Percentiles rank a stretch among this genome's conserved stretches.
Evolutionary conservation across 2,113 vertebrate genomes (phyloP).

Genomic region (Ellobius talpinus): DNA sequence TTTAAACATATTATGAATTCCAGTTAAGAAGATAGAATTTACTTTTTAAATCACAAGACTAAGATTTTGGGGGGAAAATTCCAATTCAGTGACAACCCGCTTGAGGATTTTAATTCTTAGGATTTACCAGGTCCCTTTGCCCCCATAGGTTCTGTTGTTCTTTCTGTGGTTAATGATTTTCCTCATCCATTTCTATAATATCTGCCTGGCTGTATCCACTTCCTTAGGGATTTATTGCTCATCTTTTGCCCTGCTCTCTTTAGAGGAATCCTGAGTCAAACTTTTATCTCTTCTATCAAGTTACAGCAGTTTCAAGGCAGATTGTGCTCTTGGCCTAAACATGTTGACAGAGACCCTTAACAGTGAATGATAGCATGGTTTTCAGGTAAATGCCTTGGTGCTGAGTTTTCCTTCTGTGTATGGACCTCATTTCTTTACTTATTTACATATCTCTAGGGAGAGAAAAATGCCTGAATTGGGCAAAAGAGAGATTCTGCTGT

Average conservation of each 20-base stretch:
- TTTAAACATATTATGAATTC: conserved; percentile 49
- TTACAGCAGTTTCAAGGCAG: conserved; percentile 73
- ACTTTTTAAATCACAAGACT: not conserved
- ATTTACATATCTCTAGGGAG: conserved; percentile 67
- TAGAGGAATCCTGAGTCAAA: conserved; percentile 68
- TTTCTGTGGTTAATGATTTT: conserved; percentile 69
- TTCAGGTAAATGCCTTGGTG: conserved; percentile 53
- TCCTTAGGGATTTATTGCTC: conserved; percentile 73
- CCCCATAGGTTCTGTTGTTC: conserved; percentile 34
- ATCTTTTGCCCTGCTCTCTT: conserved; percentile 68
- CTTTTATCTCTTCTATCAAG: conserved; percentile 60
- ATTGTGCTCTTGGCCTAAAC: conserved; percentile 71
- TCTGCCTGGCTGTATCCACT: conserved; percentile 46
- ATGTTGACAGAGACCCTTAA: conserved; percentile 67
- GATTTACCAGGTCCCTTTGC: conserved; percentile 51
- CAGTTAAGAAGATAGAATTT: conserved; percentile 51
- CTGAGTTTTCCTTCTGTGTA: conserved; percentile 44
- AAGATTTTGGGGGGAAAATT: not conserved
- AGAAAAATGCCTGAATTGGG: conserved; percentile 54
- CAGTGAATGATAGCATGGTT: conserved; percentile 49
- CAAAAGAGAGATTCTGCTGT: conserved; percentile 72
- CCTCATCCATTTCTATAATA: conserved; percentile 54
- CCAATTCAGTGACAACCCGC: conserved; percentile 38
- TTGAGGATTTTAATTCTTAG: conserved; percentile 48
- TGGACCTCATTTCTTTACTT: conserved; percentile 51